A percentile compares a stretch with the other conserved stretches of the same genome.
Conservation (phyloP, 2,888 invertebrate genomes). For the Trichopoda pennipes region DNA sequence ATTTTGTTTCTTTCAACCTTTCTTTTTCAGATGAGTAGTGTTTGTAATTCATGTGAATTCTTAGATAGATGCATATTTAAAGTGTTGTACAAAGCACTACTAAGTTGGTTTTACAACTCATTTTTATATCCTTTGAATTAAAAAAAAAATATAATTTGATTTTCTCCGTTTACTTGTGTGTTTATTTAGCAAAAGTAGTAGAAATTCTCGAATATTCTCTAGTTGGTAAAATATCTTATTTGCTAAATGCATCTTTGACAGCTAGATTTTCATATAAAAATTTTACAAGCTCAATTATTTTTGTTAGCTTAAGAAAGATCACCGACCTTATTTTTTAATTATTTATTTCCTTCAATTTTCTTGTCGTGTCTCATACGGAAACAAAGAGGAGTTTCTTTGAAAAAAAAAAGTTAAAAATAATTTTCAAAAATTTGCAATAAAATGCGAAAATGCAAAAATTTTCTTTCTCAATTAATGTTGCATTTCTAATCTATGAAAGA, state of each 20-base stretch:
- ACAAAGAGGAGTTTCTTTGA: too few species aligned
- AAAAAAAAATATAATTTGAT: slow-evolving; percentile 52
- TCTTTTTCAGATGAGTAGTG: neutral
- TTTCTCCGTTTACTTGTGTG: slow-evolving; percentile 5
- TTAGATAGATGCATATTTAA: slow-evolving; percentile 30
- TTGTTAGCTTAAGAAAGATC: neutral
- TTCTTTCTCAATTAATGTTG: too few species aligned
- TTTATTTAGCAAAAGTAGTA: slow-evolving; percentile 32
- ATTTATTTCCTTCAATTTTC: too few species aligned
- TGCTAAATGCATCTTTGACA: slow-evolving; percentile 52
- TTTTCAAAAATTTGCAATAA: too few species aligned
- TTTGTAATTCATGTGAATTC: slow-evolving; percentile 47
- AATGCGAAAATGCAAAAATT: too few species aligned
- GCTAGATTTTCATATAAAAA: neutral
- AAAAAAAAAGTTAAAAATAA: too few species aligned
- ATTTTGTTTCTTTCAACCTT: slow-evolving; percentile 18
- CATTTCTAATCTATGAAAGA: too few species aligned
- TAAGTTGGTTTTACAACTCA: slow-evolving; percentile 18
- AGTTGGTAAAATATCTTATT: slow-evolving; percentile 37
- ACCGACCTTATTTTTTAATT: neutral
- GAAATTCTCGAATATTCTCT: slow-evolving; percentile 6
- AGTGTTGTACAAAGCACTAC: slow-evolving; percentile 20
- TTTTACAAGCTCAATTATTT: slow-evolving; percentile 2
- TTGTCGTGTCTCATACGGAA: too few species aligned
- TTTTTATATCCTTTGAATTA: slow-evolving; percentile 26